Conservation (phyloP, 2,888 invertebrate genomes). For the Mechanitis mazaeus region DNA sequence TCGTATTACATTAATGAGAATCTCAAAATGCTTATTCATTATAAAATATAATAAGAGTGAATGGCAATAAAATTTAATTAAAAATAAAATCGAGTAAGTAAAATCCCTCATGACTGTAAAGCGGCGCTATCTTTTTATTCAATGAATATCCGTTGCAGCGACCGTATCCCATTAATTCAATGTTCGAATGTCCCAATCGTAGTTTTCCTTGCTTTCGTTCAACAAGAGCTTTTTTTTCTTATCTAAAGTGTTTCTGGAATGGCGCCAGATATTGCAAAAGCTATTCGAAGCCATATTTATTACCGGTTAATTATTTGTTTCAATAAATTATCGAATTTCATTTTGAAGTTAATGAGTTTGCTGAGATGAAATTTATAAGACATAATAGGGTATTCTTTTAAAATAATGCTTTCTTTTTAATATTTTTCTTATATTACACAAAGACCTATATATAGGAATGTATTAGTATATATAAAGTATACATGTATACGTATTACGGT, state of each 20-base stretch:
- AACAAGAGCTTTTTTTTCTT: conserved; percentile 43
- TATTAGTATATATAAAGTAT: no score
- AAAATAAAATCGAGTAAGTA: conserved; percentile 9
- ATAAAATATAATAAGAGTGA: not conserved
- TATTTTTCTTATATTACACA: no score
- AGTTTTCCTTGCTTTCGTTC: conserved; percentile 33
- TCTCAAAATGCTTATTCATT: not conserved
- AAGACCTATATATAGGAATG: no score
- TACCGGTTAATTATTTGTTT: conserved; percentile 67
- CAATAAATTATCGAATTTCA: conserved; percentile 45
- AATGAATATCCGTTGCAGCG: conserved; percentile 27
- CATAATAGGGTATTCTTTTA: no score
- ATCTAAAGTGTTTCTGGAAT: conserved; percentile 62
- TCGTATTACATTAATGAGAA: no score
- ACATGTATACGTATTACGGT: no score
- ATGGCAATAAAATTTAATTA: not conserved
- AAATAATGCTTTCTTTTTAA: no score
- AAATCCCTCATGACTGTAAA: conserved; percentile 26
- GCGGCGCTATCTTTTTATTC: conserved; percentile 27
- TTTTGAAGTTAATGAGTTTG: not conserved
- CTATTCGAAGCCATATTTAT: conserved; percentile 62
- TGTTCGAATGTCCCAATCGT: conserved; percentile 46
- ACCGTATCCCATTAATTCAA: conserved; percentile 43
- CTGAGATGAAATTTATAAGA: not conserved
- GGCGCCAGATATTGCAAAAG: conserved; percentile 55